Evolutionary conservation across 2,113 vertebrate genomes (phyloP).

Genomic region (Antennarius striatus): DNA sequence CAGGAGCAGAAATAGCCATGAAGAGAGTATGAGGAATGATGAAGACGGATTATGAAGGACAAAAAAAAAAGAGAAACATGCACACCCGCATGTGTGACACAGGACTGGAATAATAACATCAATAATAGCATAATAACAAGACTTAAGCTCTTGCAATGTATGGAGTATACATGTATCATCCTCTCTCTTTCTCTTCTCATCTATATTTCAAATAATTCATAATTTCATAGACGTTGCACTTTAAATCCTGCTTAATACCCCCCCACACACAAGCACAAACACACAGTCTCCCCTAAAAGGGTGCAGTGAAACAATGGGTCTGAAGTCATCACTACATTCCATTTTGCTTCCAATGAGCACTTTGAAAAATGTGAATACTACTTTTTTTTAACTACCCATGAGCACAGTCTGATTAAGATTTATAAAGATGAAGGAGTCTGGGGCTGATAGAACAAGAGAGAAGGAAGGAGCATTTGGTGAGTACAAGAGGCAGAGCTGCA

Average conservation of each 20-base stretch:
- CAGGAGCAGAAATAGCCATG: slow-evolving; percentile 12
- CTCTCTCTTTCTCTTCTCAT: slow-evolving; percentile 6
- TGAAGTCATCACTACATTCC: slow-evolving; percentile 6
- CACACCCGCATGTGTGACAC: neutral
- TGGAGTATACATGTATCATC: neutral
- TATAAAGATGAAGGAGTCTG: neutral
- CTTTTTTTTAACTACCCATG: slow-evolving; percentile 18
- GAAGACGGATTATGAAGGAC: neutral
- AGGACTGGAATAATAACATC: no score
- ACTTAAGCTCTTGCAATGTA: no score
- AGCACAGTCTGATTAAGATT: slow-evolving; percentile 8
- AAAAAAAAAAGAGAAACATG: slow-evolving; percentile 1
- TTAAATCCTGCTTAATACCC: slow-evolving; percentile 25
- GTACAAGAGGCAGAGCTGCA: slow-evolving; percentile 37
- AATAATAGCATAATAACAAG: no score
- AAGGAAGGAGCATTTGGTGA: slow-evolving; percentile 17
- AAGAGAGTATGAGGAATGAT: slow-evolving; percentile 11
- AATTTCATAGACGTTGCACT: slow-evolving; percentile 11
- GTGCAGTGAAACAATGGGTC: slow-evolving; percentile 6
- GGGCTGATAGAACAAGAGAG: slow-evolving; percentile 13
- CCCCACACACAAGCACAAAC: no score
- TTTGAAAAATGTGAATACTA: slow-evolving; percentile 26
- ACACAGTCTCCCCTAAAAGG: slow-evolving; percentile 5
- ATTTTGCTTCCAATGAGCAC: slow-evolving; percentile 50
- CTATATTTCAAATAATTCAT: slow-evolving; percentile 26